Base-by-base conservation (phyloP, 2,888 invertebrate species). In the Oxycera nigricornis region DNA sequence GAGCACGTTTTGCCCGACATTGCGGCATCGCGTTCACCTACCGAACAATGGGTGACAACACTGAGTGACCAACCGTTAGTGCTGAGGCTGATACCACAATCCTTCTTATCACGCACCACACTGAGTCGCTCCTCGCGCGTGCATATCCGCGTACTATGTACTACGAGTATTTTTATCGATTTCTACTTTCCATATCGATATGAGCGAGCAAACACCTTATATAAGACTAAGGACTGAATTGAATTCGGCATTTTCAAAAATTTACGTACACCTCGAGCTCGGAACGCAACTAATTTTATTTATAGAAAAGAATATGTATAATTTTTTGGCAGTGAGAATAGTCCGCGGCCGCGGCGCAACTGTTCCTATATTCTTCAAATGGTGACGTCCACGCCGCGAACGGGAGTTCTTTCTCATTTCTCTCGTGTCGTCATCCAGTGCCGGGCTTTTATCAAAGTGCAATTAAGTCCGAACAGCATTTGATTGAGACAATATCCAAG, bases 241-340 rank as follows among this genome's bases (percentile, higher is more conserved):
- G 22, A 31, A 35, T 70, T 70, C 55, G 35, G 52, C 20, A 70
- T 70, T 52, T 70, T 70, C 70, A 55, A 52, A 70, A 70, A 70
- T 70, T 22, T 65, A 65, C 24, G 55, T 55, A 65, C 30, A 35
- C 35, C 35, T 65, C 2, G 55, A 11, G 55, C 31, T 55, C 30
- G 30, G 52, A 41, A 55, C 70, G 70, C 70, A 70, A 70, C 46
- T 55, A 52, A 55, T 52, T 50, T 70, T 70, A 70, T 70, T 70
- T 70, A 70, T 70, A 70, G 70, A 70, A 70, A 70, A 41, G 65
- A 41, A 65, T 17, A 61, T 31, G 50, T 50, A 68, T 68, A 31
- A 70, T 70, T 70, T 70, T 70, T 55, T 70, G 70, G 70, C 70
- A 70, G 35, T 70, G 70, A 30, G 70, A 55, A 31, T 30, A 52